Conservation (phyloP, 2,888 invertebrate genomes). For the Leptogaster cylindrica region DNA sequence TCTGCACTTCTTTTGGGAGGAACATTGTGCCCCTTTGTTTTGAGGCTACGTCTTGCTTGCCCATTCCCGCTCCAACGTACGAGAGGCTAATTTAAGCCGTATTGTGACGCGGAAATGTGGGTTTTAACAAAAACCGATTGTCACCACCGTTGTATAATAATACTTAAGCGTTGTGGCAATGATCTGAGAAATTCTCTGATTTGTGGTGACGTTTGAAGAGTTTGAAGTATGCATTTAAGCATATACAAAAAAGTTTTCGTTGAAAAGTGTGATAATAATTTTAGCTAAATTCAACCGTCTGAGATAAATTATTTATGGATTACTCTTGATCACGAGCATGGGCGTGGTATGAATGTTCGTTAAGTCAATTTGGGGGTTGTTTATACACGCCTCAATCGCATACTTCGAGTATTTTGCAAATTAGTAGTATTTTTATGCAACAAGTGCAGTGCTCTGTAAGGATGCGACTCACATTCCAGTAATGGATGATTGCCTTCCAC, state of each 20-base stretch:
- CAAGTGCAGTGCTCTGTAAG: conserved; percentile 10
- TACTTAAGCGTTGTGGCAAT: conserved; percentile 28
- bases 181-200: conserved; percentile 17
- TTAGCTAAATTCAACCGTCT: conserved; percentile 59
- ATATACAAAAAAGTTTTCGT: background rate
- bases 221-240: conserved; percentile 3
- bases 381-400: too few species aligned
- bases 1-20: background rate
- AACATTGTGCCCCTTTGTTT: conserved; percentile 7
- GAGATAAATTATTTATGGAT: conserved; percentile 61
- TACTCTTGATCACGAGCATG: conserved; percentile 56
- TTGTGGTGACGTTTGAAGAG: conserved; percentile 3
- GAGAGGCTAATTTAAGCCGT: background rate
- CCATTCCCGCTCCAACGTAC: conserved; percentile 5
- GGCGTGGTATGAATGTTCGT: conserved; percentile 59
- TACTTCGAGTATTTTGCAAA: too few species aligned
- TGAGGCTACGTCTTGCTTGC: background rate
- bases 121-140: conserved; percentile 25
- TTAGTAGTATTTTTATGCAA: conserved; percentile 16
- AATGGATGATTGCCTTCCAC: background rate
- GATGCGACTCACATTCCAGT: background rate
- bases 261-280: conserved; percentile 59
- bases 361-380: conserved; percentile 54
- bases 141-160: conserved; percentile 3
- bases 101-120: conserved; percentile 30